Evolutionary conservation across 2,888 invertebrate species (phyloP).

Genomic region (Brachypterus glaber): DNA sequence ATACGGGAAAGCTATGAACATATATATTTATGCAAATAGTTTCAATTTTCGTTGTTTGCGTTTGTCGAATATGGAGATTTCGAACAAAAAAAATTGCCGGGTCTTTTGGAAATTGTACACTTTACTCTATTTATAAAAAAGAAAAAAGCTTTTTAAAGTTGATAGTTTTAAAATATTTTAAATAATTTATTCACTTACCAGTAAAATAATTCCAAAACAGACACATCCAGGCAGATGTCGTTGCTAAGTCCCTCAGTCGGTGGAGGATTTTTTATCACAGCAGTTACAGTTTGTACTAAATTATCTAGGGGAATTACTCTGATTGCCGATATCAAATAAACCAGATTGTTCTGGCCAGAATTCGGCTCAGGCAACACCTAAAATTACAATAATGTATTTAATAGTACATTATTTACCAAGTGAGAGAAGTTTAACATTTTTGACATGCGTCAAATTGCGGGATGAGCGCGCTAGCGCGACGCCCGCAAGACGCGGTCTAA

Average conservation of each 20-base stretch:
- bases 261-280: slow-evolving; percentile 71
- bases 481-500: too few relatives aligned
- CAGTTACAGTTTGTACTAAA: slow-evolving; percentile 70
- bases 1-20: too few relatives aligned
- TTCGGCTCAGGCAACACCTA: slow-evolving; percentile 55
- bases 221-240: slow-evolving; percentile 62
- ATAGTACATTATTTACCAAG: too few relatives aligned
- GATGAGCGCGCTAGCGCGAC: too few relatives aligned
- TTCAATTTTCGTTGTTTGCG: not conserved
- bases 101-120: not conserved
- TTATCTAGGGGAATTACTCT: slow-evolving; percentile 77
- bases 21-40: too few relatives aligned
- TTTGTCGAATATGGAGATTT: not conserved
- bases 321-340: slow-evolving; percentile 69
- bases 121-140: not conserved
- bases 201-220: slow-evolving; percentile 72
- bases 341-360: slow-evolving; percentile 62
- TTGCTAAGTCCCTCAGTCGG: slow-evolving; percentile 50
- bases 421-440: too few relatives aligned
- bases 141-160: too few relatives aligned
- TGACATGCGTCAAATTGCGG: too few relatives aligned
- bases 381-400: too few relatives aligned
- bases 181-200: slow-evolving; percentile 43
- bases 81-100: not conserved
- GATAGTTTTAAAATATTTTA: too few relatives aligned